These are phyloP conservation scores for Gari tellinella DNA, from an alignment of 2,888 invertebrate genomes.

Conservation along the genomic window DNA sequence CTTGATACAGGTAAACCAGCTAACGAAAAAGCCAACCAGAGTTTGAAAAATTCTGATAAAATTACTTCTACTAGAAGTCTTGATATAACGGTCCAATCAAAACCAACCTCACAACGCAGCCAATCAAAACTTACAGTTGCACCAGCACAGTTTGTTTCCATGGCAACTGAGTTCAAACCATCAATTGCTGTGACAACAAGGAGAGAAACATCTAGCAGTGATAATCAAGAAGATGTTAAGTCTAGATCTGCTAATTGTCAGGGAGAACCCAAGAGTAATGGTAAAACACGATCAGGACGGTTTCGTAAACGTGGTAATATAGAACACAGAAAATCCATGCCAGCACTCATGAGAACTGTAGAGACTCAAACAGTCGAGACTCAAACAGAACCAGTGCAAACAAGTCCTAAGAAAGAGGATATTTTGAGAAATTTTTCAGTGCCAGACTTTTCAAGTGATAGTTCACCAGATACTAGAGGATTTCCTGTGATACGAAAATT, in stretches of 20 bases:
- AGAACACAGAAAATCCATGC: constrained; percentile 71
- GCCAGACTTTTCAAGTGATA: constrained; percentile 50
- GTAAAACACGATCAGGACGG: constrained; percentile 53
- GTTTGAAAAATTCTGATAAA: constrained; percentile 10
- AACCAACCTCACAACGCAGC: constrained; percentile 10
- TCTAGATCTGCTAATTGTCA: constrained; percentile 5
- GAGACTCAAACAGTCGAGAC: constrained; percentile 68
- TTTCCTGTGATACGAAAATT: constrained; percentile 57
- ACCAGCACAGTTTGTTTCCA: constrained; percentile 28
- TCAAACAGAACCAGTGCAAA: constrained; percentile 53
- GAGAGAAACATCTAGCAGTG: constrained; percentile 34
- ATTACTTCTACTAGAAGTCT: constrained; percentile 32
- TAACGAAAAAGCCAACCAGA: constrained; percentile 9
- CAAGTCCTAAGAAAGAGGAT: constrained; percentile 40
- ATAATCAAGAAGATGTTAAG: constrained; percentile 16
- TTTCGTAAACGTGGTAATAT: constrained; percentile 51
- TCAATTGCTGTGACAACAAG: constrained; percentile 25
- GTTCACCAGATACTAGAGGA: constrained; percentile 46
- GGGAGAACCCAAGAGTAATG: constrained; percentile 20
- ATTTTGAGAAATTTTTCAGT: constrained; percentile 29
- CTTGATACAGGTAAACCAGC: constrained; percentile 30
- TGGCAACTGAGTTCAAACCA: constrained; percentile 49
- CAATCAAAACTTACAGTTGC: too few species aligned
- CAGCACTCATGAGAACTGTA: constrained; percentile 61
- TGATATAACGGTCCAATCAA: constrained; percentile 45